Evolutionary conservation across 2,797 vertebrate genomes (phyloP).

Genomic region (Sebastes trivittatus): DNA sequence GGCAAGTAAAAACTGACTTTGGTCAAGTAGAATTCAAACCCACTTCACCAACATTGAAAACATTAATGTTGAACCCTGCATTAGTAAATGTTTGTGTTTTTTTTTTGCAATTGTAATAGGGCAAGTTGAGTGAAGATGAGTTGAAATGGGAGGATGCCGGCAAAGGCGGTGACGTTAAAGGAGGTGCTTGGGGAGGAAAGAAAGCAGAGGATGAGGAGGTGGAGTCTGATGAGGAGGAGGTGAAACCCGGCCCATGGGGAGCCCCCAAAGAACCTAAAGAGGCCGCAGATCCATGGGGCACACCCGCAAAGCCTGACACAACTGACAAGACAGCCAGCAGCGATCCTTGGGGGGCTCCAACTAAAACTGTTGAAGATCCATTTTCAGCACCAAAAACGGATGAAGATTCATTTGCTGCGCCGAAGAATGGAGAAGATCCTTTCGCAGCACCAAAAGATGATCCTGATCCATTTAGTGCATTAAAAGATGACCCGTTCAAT

Average conservation of each 20-base stretch:
- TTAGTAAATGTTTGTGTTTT: background rate
- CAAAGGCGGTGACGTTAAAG: conserved; percentile 10
- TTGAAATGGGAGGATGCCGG: conserved; percentile 78
- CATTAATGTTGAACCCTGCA: background rate
- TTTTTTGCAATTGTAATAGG: conserved; percentile 39
- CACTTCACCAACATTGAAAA: background rate
- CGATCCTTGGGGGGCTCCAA: conserved; percentile 66
- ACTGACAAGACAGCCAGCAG: conserved; percentile 21
- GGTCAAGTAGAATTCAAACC: too few species aligned
- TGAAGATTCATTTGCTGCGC: conserved; percentile 31
- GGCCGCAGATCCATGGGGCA: conserved; percentile 81
- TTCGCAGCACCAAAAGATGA: conserved; percentile 8
- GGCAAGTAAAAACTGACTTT: too few species aligned
- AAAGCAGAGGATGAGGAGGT: background rate
- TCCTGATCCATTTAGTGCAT: conserved; percentile 36
- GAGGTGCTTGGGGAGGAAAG: conserved; percentile 41
- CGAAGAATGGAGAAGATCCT: conserved; percentile 44
- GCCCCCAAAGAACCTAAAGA: conserved; percentile 48
- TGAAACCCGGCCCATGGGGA: conserved; percentile 51
- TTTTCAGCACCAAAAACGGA: conserved; percentile 21
- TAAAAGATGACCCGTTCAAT: conserved; percentile 51
- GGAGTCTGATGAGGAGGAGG: conserved; percentile 49
- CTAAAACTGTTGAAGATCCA: conserved; percentile 38
- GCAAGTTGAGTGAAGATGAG: conserved; percentile 74
- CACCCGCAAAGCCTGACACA: conserved; percentile 47